A percentile compares a stretch with the other conserved stretches of the same genome.
phyloP scores from a whole-genome alignment of 2,113 vertebrate species.

The Jaculus jaculus region DNA sequence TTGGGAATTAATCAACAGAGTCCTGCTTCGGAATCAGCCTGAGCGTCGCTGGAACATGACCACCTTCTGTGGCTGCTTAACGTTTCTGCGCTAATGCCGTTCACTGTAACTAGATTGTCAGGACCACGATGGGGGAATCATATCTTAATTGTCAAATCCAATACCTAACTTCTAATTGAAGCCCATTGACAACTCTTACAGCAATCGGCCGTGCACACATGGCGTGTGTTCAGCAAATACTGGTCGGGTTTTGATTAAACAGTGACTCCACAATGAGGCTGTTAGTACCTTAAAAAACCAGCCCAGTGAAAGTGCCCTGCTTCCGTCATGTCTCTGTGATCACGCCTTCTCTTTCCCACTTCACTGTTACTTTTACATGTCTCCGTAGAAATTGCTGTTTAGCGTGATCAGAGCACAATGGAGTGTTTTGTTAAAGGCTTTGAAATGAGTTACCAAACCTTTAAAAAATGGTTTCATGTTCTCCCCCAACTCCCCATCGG shows the following conservation, averaged over 20 bases:
- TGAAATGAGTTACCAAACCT: background rate
- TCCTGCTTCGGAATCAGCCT: background rate
- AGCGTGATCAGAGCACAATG: constrained; percentile 9
- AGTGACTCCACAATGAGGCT: constrained; percentile 30
- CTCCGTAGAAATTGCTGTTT: constrained; percentile 25
- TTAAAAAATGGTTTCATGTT: background rate
- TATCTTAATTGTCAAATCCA: constrained; percentile 56
- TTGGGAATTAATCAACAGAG: constrained; percentile 30
- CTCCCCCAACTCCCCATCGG: background rate
- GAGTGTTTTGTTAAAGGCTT: constrained; percentile 24
- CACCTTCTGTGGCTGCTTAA: constrained; percentile 20
- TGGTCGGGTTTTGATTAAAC: constrained; percentile 64
- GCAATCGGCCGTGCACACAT: background rate
- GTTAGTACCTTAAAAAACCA: constrained; percentile 48
- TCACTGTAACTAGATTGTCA: constrained; percentile 30
- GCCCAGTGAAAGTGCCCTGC: constrained; percentile 30
- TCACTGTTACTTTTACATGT: background rate
- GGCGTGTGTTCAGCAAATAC: constrained; percentile 39
- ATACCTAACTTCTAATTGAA: constrained; percentile 50
- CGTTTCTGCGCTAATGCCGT: background rate
- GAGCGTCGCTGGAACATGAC: background rate
- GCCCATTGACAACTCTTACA: background rate
- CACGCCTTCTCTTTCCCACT: background rate
- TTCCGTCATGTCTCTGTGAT: constrained; percentile 19
- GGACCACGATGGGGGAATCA: background rate